Evolutionary conservation across 2,113 vertebrate genomes (phyloP), one percentile per base, ranked within the genome.

Genomic region (Isurus oxyrinchus): DNA sequence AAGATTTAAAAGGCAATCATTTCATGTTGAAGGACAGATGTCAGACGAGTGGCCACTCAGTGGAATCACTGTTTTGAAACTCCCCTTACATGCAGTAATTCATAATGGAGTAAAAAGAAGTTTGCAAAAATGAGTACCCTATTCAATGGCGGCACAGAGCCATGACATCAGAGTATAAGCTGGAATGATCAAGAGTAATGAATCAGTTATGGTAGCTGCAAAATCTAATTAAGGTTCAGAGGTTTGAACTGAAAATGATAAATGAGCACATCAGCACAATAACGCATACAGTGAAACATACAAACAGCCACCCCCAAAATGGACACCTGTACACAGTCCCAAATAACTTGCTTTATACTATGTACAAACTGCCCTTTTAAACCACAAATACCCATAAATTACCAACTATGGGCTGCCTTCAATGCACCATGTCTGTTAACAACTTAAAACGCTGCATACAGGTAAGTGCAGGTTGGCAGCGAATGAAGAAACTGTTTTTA

Each of bases 131-230:
- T 93, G 57, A 93, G 57, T 31, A 93, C n/a, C 13, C 90, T 63
- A n/a, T 63, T 93, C 90, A 63, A n/a, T 93, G 13, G 13, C 44
- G 59, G n/a, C 57, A 61, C 16, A 35, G 57, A 93, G 90, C 35
- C 31, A 93, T n/a, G 35, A 61, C 90, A n/a, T 93, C 90, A n/a
- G 57, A 93, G 14, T 93, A 63, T 93, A 93, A 93, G 14, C 31
- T n/a, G 90, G 35, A 93, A 63, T 40, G 90, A 93, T 93, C 90
- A 93, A 93, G 90, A 93, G 90, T 93, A 93, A 93, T 93, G 90
- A 93, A 93, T 63, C 90, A 61, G 90, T 93, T 93, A 93, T 63
- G 57, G 90, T 93, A 63, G 59, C 90, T 61, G 57, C 90, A 93
- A 93, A 93, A 93, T 59, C 35, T 93, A 93, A 93, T 93, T 93